These are phyloP conservation scores for Lepidonotus clava DNA, from an alignment of 2,888 invertebrate species.

Conservation along the genomic window DNA sequence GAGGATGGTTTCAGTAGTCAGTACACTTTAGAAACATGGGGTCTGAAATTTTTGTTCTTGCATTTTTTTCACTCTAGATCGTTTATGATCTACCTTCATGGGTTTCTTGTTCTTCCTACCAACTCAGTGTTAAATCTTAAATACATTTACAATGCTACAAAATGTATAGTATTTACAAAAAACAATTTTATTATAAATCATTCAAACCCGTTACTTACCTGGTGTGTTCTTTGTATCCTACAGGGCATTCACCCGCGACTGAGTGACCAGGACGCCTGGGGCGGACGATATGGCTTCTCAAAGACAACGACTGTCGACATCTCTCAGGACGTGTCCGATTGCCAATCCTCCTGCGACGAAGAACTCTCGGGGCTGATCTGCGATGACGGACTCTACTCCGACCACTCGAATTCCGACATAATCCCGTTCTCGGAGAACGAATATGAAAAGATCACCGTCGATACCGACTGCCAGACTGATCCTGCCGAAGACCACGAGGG, in stretches of 20 bases:
- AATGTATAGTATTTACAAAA: too few species aligned
- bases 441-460: conserved; percentile 65
- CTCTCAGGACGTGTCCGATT: conserved; percentile 11
- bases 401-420: conserved; percentile 62
- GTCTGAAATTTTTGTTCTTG: too few species aligned
- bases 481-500: neutral
- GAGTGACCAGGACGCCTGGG: neutral
- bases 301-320: conserved; percentile 26
- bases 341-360: conserved; percentile 17
- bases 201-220: neutral
- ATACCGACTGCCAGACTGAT: conserved; percentile 61
- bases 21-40: too few species aligned
- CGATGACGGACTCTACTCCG: too few species aligned
- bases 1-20: too few species aligned
- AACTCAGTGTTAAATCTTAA: too few species aligned
- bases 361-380: conserved; percentile 39
- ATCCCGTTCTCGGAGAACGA: conserved; percentile 66
- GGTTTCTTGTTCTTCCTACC: too few species aligned
- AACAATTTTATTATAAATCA: too few species aligned
- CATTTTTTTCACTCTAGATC: too few species aligned
- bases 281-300: conserved; percentile 7
- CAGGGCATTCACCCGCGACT: neutral
- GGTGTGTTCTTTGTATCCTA: neutral
- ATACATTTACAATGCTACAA: too few species aligned
- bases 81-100: too few species aligned